phyloP scores from a whole-genome alignment of 1,140 invertebrate species.

The Paralvinella palmiformis region DNA sequence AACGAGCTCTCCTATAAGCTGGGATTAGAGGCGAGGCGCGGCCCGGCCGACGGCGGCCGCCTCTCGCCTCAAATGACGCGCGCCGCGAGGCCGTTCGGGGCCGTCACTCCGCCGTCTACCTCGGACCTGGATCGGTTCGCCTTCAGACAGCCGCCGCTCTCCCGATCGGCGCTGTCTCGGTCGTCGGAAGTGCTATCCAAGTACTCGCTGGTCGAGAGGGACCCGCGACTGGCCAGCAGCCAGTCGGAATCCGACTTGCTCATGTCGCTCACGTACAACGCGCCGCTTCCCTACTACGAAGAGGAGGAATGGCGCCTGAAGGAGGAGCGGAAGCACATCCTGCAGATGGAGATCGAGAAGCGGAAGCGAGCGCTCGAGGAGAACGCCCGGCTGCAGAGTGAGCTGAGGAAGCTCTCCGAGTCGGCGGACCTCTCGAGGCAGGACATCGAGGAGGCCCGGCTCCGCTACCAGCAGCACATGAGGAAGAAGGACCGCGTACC shows the following conservation, averaged over 20 bases:
- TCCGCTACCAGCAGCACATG: slow-evolving; percentile 12
- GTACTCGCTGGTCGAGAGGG: slow-evolving; percentile 5
- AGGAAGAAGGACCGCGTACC: background rate
- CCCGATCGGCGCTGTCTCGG: slow-evolving; percentile 11
- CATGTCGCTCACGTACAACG: background rate
- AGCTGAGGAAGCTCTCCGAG: slow-evolving; percentile 39
- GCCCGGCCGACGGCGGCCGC: background rate
- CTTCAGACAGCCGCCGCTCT: background rate
- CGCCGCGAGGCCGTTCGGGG: too few species aligned
- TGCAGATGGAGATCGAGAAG: slow-evolving; percentile 62
- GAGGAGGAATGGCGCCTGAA: slow-evolving; percentile 42
- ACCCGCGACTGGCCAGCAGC: slow-evolving; percentile 11
- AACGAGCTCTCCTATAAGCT: background rate
- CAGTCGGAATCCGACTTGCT: slow-evolving; percentile 15
- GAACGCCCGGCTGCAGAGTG: slow-evolving; percentile 56
- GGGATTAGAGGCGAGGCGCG: background rate
- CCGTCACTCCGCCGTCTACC: background rate
- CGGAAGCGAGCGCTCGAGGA: slow-evolving; percentile 61
- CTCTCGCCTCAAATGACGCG: too few species aligned
- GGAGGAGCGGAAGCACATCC: slow-evolving; percentile 30
- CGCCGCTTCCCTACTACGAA: slow-evolving; percentile 56
- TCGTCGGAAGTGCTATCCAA: slow-evolving; percentile 14
- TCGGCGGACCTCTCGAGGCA: slow-evolving; percentile 5
- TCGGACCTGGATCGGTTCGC: too few species aligned
- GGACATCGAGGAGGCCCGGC: slow-evolving; percentile 8